Evolutionary conservation across 1,140 invertebrate genomes (phyloP).

Genomic region (Camponotus pennsylvanicus): DNA sequence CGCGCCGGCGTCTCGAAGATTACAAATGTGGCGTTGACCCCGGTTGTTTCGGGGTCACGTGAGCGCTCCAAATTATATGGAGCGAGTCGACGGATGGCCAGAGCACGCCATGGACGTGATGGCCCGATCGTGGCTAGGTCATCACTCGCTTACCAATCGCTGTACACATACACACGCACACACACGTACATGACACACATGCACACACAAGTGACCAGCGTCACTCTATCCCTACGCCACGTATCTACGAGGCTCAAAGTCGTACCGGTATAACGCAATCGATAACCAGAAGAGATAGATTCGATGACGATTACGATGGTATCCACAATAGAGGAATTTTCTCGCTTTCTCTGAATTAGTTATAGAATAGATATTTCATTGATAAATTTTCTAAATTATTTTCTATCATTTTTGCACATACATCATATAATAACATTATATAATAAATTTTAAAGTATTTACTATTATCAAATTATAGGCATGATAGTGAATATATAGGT

Average conservation of each 20-base stretch:
- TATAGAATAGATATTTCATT: background rate
- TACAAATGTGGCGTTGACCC: constrained; percentile 85
- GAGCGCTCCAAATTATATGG: constrained; percentile 85
- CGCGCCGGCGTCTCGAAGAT: constrained; percentile 83
- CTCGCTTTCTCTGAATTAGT: constrained; percentile 35
- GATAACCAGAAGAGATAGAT: constrained; percentile 65
- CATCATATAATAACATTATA: too few relatives aligned
- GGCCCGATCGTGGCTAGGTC: constrained; percentile 79
- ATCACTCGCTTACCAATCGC: constrained; percentile 79
- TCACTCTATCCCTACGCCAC: constrained; percentile 51
- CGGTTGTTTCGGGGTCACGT: constrained; percentile 83
- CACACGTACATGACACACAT: background rate
- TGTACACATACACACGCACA: constrained; percentile 58
- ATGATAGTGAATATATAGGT: background rate
- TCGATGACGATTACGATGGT: constrained; percentile 63
- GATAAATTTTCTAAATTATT: background rate
- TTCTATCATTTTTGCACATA: background rate
- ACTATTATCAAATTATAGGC: background rate
- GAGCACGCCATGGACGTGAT: constrained; percentile 81
- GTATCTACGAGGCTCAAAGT: constrained; percentile 13
- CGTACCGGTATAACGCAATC: constrained; percentile 50
- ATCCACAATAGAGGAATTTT: constrained; percentile 36
- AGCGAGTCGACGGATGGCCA: constrained; percentile 82
- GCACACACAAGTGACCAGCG: background rate
- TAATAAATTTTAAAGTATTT: background rate